Evolutionary conservation across 1,140 invertebrate genomes (phyloP).

Genomic region (Liolophura sinensis): DNA sequence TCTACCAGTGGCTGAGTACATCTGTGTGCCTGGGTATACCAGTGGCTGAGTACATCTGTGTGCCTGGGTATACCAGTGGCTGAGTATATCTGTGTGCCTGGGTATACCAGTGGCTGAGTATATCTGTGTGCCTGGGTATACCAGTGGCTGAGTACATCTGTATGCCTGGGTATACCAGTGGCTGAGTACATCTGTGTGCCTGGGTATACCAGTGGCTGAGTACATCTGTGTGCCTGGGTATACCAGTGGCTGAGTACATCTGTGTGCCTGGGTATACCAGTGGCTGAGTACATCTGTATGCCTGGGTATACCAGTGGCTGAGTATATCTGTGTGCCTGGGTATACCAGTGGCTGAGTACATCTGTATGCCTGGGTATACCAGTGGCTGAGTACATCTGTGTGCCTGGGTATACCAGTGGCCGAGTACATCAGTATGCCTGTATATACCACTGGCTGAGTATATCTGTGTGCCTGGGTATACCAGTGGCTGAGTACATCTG

Average conservation of each 20-base stretch:
- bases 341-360: background rate
- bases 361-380: background rate
- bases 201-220: constrained; percentile 1
- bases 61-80: background rate
- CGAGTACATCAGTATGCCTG: constrained; percentile 9
- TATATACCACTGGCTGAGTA: background rate
- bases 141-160: constrained; percentile 3
- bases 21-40: constrained; percentile 5
- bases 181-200: constrained; percentile 13
- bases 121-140: background rate
- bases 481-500: background rate
- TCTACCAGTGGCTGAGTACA: constrained; percentile 8
- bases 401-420: background rate
- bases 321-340: background rate
- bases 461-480: constrained; percentile 5
- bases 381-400: background rate
- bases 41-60: constrained; percentile 1
- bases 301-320: background rate
- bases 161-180: constrained; percentile 7
- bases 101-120: background rate
- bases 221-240: constrained; percentile 4
- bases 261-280: background rate
- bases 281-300: background rate
- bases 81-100: background rate
- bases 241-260: constrained; percentile 1